These are phyloP conservation scores for Nesogale talazaci DNA, from an alignment of 2,113 vertebrate genomes.

Conservation along the genomic window DNA sequence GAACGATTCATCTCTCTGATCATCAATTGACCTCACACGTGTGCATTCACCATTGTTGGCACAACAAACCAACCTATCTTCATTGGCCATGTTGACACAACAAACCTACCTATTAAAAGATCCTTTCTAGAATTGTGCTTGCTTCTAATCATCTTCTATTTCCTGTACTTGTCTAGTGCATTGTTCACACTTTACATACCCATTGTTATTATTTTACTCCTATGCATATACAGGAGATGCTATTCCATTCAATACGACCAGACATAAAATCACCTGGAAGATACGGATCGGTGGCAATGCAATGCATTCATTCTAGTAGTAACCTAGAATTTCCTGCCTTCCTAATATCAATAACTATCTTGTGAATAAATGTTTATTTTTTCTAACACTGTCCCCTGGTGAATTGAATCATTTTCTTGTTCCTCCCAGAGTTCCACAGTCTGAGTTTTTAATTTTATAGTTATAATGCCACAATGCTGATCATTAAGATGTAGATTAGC, in stretches of 20 bases:
- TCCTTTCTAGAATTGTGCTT: not conserved
- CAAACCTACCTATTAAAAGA: too few species aligned
- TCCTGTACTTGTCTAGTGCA: not conserved
- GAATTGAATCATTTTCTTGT: not conserved
- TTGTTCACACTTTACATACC: not conserved
- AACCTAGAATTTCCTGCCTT: not conserved
- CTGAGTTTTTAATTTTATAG: not conserved
- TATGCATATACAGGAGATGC: not conserved
- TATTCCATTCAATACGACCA: conserved; percentile 26
- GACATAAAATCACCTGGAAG: not conserved
- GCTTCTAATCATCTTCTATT: not conserved
- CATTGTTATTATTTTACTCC: conserved; percentile 45
- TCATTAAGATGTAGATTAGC: not conserved
- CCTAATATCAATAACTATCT: not conserved
- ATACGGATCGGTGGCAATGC: not conserved
- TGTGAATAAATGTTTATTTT: not conserved
- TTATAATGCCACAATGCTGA: not conserved
- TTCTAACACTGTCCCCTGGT: not conserved
- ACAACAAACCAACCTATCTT: too few species aligned
- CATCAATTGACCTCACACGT: too few species aligned
- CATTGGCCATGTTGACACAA: too few species aligned
- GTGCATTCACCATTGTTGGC: too few species aligned
- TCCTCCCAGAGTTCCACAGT: not conserved
- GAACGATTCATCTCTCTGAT: too few species aligned
- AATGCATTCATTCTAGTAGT: not conserved